A percentile compares a stretch with the other conserved stretches of the same genome.
phyloP scores from a whole-genome alignment of 2,797 vertebrate genomes.

The Melanotaenia maccullochi region DNA sequence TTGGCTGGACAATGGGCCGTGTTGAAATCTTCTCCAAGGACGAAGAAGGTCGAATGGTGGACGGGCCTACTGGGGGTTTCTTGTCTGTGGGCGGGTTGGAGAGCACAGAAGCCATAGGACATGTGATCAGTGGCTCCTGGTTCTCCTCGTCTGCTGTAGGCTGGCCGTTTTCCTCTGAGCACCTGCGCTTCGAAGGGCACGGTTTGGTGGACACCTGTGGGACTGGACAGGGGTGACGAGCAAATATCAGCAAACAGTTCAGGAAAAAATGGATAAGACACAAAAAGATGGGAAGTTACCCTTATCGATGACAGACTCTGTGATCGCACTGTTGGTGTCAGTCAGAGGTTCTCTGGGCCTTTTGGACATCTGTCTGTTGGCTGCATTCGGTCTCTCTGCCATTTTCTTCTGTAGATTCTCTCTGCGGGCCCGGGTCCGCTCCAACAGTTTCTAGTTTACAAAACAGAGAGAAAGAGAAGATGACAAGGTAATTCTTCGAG shows the following conservation, averaged over 20 bases:
- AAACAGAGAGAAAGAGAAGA: background rate
- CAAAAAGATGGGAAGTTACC: conserved; percentile 73
- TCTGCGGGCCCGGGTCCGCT: conserved; percentile 93
- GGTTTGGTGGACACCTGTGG: conserved; percentile 87
- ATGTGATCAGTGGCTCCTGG: conserved; percentile 64
- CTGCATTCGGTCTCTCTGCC: conserved; percentile 87
- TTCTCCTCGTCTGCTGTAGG: conserved; percentile 83
- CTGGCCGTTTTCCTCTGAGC: conserved; percentile 82
- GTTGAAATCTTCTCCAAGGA: conserved; percentile 55
- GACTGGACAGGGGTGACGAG: conserved; percentile 43
- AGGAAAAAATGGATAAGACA: background rate
- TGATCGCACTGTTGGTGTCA: conserved; percentile 84
- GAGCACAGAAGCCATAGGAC: conserved; percentile 30
- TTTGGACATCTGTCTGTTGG: conserved; percentile 81
- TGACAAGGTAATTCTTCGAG: too few relatives aligned
- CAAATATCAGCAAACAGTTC: conserved; percentile 5
- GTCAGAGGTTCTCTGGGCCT: conserved; percentile 87
- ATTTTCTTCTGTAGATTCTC: conserved; percentile 98
- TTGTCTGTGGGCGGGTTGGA: conserved; percentile 72
- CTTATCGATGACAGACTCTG: conserved; percentile 76
- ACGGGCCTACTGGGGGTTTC: conserved; percentile 65
- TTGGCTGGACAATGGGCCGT: conserved; percentile 26
- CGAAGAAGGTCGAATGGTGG: conserved; percentile 23
- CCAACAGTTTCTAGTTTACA: conserved; percentile 89
- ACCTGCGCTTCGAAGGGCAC: conserved; percentile 91